phyloP scores from a whole-genome alignment of 1,140 invertebrate species.

The Oncopodura yosiiana region DNA sequence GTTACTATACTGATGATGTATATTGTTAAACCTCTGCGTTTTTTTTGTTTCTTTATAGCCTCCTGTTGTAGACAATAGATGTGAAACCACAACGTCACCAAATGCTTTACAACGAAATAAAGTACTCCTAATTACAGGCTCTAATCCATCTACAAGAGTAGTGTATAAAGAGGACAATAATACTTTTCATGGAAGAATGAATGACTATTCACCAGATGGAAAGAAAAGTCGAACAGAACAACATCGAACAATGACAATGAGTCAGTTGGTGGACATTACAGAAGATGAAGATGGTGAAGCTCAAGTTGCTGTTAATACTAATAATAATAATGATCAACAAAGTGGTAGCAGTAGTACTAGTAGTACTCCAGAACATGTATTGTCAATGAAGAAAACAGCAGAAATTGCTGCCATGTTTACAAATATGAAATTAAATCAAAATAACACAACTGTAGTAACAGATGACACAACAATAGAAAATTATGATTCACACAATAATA shows the following conservation, averaged over 20 bases:
- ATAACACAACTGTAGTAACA: slow-evolving; percentile 32
- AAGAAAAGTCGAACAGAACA: slow-evolving; percentile 9
- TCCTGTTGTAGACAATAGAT: not conserved
- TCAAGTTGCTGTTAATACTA: slow-evolving; percentile 21
- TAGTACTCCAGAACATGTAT: slow-evolving; percentile 49
- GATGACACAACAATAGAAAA: slow-evolving; percentile 35
- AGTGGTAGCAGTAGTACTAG: slow-evolving; percentile 4
- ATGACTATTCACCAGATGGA: slow-evolving; percentile 11
- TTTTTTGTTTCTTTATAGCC: not conserved
- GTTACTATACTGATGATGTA: too few relatives aligned
- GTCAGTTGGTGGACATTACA: slow-evolving; percentile 1
- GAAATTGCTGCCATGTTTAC: slow-evolving; percentile 77
- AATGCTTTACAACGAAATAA: slow-evolving; percentile 16
- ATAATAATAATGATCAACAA: slow-evolving; percentile 32
- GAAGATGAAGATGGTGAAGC: slow-evolving; percentile 16
- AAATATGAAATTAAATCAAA: slow-evolving; percentile 48
- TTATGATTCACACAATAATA: slow-evolving; percentile 37
- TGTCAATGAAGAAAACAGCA: slow-evolving; percentile 75
- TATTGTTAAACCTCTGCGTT: too few relatives aligned
- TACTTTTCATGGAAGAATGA: not conserved
- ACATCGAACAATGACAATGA: not conserved
- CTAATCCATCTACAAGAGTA: slow-evolving; percentile 22
- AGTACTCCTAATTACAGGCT: slow-evolving; percentile 31
- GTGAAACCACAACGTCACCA: not conserved
- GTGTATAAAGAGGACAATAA: slow-evolving; percentile 26